Evolutionary conservation across 2,113 vertebrate species (phyloP).

Genomic region (Myocastor coypus): DNA sequence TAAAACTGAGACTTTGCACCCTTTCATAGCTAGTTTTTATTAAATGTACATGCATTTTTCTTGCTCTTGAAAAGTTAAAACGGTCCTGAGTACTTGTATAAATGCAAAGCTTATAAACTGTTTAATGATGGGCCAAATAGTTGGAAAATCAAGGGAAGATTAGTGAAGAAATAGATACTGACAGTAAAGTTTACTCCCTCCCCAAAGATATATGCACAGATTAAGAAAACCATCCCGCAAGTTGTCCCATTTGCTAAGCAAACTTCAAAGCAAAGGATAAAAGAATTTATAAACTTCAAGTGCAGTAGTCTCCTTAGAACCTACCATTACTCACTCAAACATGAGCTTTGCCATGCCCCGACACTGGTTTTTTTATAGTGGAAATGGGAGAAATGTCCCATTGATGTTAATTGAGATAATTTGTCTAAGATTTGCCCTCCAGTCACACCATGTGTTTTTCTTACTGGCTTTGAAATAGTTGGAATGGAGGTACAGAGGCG

Average conservation of each 20-base stretch:
- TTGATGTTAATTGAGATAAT: background rate
- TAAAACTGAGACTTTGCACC: background rate
- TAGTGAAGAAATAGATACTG: background rate
- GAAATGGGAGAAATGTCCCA: background rate
- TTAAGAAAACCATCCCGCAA: background rate
- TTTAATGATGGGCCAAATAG: background rate
- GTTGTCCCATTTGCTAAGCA: background rate
- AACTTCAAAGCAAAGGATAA: constrained; percentile 11
- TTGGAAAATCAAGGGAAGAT: background rate
- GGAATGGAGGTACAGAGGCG: background rate
- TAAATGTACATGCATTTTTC: background rate
- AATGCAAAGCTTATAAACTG: background rate
- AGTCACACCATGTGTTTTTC: background rate
- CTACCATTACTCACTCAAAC: background rate
- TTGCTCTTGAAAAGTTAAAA: background rate
- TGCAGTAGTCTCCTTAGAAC: background rate
- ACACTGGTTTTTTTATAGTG: background rate
- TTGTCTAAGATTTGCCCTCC: background rate
- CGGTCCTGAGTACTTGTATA: background rate
- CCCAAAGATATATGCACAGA: background rate
- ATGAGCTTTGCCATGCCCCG: background rate
- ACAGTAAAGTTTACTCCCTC: background rate
- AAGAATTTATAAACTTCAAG: constrained; percentile 40
- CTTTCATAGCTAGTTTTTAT: constrained; percentile 32
- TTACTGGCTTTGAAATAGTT: background rate